These are phyloP conservation scores for Zaprionus taronus DNA, from an alignment of 1,140 invertebrate species.

Conservation along the genomic window DNA sequence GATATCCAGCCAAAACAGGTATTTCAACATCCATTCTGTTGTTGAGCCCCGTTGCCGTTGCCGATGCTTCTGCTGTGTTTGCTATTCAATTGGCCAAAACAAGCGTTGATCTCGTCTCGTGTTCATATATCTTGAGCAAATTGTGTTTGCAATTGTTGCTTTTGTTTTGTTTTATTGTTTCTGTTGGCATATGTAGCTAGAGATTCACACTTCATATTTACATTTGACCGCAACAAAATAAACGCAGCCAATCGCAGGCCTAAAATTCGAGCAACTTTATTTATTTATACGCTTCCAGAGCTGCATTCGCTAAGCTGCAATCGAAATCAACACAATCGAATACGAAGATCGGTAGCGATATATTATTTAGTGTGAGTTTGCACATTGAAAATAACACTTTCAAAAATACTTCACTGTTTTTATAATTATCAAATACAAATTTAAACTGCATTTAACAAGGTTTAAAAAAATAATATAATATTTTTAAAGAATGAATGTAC, in stretches of 20 bases:
- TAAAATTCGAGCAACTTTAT: conserved; percentile 65
- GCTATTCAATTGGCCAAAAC: conserved; percentile 8
- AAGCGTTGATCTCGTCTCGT: conserved; percentile 36
- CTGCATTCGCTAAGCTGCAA: conserved; percentile 31
- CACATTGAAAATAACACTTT: neutral
- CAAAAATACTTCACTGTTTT: no score
- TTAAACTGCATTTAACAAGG: neutral
- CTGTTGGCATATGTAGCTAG: conserved; percentile 32
- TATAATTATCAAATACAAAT: no score
- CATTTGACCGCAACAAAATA: conserved; percentile 61
- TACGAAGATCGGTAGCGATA: conserved; percentile 28
- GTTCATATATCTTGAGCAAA: conserved; percentile 38
- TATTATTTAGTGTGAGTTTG: neutral
- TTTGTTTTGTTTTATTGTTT: conserved; percentile 23
- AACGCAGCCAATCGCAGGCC: conserved; percentile 35
- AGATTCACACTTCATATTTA: conserved; percentile 72
- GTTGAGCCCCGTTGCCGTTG: conserved; percentile 48
- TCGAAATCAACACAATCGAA: conserved; percentile 40
- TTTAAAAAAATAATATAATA: neutral
- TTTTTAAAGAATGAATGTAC: neutral
- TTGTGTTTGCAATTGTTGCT: conserved; percentile 30
- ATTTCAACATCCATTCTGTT: conserved; percentile 84
- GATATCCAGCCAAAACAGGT: conserved; percentile 83
- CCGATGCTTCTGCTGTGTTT: conserved; percentile 33
- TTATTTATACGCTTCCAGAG: conserved; percentile 66